Conservation (phyloP, 2,888 invertebrate genomes). For the Exephanes ischioxanthus region DNA sequence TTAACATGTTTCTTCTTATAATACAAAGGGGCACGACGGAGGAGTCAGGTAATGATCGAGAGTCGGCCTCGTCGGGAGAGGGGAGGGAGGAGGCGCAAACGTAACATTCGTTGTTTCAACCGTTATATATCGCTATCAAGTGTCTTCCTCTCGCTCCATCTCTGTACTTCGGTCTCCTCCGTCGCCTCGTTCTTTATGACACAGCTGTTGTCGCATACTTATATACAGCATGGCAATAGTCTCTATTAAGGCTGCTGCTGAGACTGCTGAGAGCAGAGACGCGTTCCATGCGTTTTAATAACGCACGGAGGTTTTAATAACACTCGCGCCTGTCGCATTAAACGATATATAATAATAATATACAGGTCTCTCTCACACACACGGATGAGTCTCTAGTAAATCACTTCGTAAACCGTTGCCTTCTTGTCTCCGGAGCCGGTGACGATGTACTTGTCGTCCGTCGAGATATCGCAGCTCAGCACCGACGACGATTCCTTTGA, state of each 20-base stretch:
- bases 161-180: slow-evolving; percentile 25
- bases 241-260: slow-evolving; percentile 64
- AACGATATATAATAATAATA: slow-evolving; percentile 43
- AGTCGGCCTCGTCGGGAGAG: background rate
- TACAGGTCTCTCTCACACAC: slow-evolving; percentile 62
- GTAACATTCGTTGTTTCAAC: slow-evolving; percentile 47
- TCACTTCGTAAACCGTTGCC: slow-evolving; percentile 98
- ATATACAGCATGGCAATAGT: slow-evolving; percentile 63
- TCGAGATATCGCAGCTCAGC: slow-evolving; percentile 98
- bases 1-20: slow-evolving; percentile 75
- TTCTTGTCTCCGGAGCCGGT: slow-evolving; percentile 99
- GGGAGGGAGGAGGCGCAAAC: slow-evolving; percentile 1
- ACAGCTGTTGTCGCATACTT: slow-evolving; percentile 51
- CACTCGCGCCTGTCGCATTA: slow-evolving; percentile 27
- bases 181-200: slow-evolving; percentile 43
- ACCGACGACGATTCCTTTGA: slow-evolving; percentile 99
- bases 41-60: slow-evolving; percentile 58
- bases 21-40: slow-evolving; percentile 74
- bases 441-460: slow-evolving; percentile 98
- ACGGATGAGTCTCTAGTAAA: slow-evolving; percentile 87
- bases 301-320: slow-evolving; percentile 15
- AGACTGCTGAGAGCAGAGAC: slow-evolving; percentile 49
- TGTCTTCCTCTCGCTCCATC: background rate
- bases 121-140: slow-evolving; percentile 20
- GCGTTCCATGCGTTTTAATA: slow-evolving; percentile 18